Evolutionary conservation across 1,140 invertebrate species (phyloP).

Genomic region (Melipona quadrifasciata): DNA sequence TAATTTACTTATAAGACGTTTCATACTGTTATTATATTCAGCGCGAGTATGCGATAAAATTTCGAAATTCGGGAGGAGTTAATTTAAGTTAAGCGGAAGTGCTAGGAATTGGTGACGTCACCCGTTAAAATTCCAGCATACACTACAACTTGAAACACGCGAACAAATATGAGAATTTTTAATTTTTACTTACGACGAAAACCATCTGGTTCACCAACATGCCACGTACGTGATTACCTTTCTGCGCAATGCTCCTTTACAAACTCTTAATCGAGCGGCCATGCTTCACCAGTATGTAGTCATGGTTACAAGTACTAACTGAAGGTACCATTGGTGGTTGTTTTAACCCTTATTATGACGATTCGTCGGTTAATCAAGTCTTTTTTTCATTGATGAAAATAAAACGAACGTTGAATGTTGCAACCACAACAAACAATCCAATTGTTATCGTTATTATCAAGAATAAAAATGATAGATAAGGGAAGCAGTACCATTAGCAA

Average conservation of each 20-base stretch:
- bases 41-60: background rate
- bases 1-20: background rate
- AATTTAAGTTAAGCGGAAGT: slow-evolving; percentile 1
- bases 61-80: background rate
- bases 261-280: slow-evolving; percentile 71
- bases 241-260: slow-evolving; percentile 63
- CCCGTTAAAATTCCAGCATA: too few relatives aligned
- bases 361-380: background rate
- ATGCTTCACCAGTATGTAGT: slow-evolving; percentile 64
- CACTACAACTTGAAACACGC: background rate
- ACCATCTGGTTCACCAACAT: slow-evolving; percentile 2
- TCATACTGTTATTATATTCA: background rate
- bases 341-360: background rate
- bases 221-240: slow-evolving; percentile 47
- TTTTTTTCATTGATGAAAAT: background rate
- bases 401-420: background rate
- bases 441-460: background rate
- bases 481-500: background rate
- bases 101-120: background rate
- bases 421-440: background rate
- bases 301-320: slow-evolving; percentile 67
- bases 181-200: slow-evolving; percentile 45
- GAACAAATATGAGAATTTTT: background rate
- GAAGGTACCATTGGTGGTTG: slow-evolving; percentile 49
- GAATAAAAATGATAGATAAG: background rate